Conservation (phyloP, 1,140 invertebrate genomes). For the Mesaphorura yosii region DNA sequence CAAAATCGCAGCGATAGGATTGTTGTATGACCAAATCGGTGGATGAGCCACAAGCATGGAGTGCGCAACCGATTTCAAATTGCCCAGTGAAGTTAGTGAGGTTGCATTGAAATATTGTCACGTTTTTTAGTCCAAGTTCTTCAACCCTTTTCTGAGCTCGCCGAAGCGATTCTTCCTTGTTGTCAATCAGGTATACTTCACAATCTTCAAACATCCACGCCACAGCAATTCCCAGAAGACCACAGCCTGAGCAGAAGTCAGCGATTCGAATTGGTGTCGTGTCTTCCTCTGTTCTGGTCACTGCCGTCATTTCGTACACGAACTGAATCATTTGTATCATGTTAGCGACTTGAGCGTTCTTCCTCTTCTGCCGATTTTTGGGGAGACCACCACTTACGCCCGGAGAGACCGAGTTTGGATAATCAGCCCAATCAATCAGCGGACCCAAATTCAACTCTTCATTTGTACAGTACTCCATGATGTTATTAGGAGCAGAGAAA, state of each 20-base stretch:
- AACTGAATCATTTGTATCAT: conserved; percentile 63
- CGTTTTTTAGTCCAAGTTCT: conserved; percentile 58
- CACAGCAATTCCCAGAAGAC: conserved; percentile 78
- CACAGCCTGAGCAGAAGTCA: conserved; percentile 89
- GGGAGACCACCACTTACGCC: conserved; percentile 65
- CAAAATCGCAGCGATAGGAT: conserved; percentile 50
- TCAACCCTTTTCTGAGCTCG: conserved; percentile 59
- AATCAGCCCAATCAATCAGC: conserved; percentile 44
- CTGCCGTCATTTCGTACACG: conserved; percentile 40
- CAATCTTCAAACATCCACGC: conserved; percentile 65
- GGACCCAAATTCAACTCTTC: background rate
- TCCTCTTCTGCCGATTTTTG: conserved; percentile 54
- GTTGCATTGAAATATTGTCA: conserved; percentile 73
- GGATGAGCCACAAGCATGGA: conserved; percentile 89
- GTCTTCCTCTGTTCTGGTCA: conserved; percentile 32
- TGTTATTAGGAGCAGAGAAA: conserved; percentile 5
- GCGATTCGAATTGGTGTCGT: conserved; percentile 54
- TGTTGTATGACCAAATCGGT: conserved; percentile 83
- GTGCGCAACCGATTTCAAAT: conserved; percentile 67
- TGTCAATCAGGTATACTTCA: conserved; percentile 71
- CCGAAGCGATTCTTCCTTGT: conserved; percentile 75
- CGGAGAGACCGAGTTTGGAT: conserved; percentile 63
- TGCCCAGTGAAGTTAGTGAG: conserved; percentile 56
- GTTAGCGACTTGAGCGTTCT: conserved; percentile 81
- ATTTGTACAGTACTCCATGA: background rate